A percentile compares a stretch with the other conserved stretches of the same genome.
Evolutionary conservation across 2,888 invertebrate species (phyloP).

Genomic region (Leptinotarsa haldemani): DNA sequence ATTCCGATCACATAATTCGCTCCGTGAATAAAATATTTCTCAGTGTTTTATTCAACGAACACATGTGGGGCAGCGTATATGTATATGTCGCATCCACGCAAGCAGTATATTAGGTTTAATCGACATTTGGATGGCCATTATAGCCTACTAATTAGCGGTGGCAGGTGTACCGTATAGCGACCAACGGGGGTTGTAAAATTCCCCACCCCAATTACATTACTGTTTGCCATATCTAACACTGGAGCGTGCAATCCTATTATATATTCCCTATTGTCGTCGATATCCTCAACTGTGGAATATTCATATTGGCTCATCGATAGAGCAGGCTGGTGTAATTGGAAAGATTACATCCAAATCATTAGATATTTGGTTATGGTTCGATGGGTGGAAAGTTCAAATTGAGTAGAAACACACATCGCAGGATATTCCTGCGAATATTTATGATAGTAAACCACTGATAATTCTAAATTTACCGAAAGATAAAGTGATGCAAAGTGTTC

Average conservation of each 20-base stretch:
- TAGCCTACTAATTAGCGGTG: slow-evolving; percentile 66
- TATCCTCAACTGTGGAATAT: slow-evolving; percentile 27
- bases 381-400: neutral
- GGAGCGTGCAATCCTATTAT: slow-evolving; percentile 41
- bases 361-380: slow-evolving; percentile 2
- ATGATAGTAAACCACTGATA: too few relatives aligned
- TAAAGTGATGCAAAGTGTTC: too few relatives aligned
- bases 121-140: slow-evolving; percentile 65
- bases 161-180: slow-evolving; percentile 64
- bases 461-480: too few relatives aligned
- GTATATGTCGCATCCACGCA: slow-evolving; percentile 49
- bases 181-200: slow-evolving; percentile 59
- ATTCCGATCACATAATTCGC: slow-evolving; percentile 29
- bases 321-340: neutral
- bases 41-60: slow-evolving; percentile 42
- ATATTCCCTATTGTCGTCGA: slow-evolving; percentile 40
- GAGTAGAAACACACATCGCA: neutral
- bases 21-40: slow-evolving; percentile 42
- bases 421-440: neutral
- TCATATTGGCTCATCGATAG: slow-evolving; percentile 21
- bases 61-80: slow-evolving; percentile 42
- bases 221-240: slow-evolving; percentile 47
- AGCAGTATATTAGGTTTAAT: slow-evolving; percentile 65
- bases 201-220: slow-evolving; percentile 58
- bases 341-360: slow-evolving; percentile 9